Base-by-base conservation (phyloP, 1,140 invertebrate species). In the Thaumetopoea pityocampa region DNA sequence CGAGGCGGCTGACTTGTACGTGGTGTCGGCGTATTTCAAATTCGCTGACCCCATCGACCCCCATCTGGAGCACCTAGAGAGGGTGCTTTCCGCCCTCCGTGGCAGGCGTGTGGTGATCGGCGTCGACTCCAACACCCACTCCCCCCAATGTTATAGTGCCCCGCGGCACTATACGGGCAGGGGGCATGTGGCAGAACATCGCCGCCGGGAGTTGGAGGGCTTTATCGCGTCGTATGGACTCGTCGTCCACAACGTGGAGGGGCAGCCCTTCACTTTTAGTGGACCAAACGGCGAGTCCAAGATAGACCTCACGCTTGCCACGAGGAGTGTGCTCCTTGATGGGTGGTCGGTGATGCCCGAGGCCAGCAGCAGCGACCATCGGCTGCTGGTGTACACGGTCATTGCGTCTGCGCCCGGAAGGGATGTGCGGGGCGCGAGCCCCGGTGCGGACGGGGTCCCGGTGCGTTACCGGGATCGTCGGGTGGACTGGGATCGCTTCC, bases 61-160 rank as follows among this genome's bases (percentile, higher is more conserved):
- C 0, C 49, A 61, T 10, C n/a, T 57, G 0, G 11, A 15, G 0
- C 35, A 50, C 7, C 9, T 56, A 2, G 34, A 45, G 0, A 1
- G 2, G 0, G 42, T 45, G 0, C 12, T 64, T 4, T 14, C 38
- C 1, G 0, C 0, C 0, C 20, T 58, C 1, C 8, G 9, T 0
- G 45, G 47, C 0, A 20, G 11, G 0, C 12, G 1, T 0, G 8
- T 51, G 0, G 1, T 60, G 0, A 28, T 64, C 1, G 36, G 49
- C 0, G 44, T 35, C 0, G 61, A 67, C 19, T 18, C 10, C 0
- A 67, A 64, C n/a, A 34, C 54, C 0, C 64, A 67, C 11, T 64
- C 64, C 0, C 50, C 60, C 0, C 6, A 61, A 3, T 64, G 64
- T 60, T 19, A 36, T 35, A 52, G 51, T 5, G 17, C 29, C 5